phyloP scores from a whole-genome alignment of 1,140 invertebrate genomes.

The Mamestra configurata region DNA sequence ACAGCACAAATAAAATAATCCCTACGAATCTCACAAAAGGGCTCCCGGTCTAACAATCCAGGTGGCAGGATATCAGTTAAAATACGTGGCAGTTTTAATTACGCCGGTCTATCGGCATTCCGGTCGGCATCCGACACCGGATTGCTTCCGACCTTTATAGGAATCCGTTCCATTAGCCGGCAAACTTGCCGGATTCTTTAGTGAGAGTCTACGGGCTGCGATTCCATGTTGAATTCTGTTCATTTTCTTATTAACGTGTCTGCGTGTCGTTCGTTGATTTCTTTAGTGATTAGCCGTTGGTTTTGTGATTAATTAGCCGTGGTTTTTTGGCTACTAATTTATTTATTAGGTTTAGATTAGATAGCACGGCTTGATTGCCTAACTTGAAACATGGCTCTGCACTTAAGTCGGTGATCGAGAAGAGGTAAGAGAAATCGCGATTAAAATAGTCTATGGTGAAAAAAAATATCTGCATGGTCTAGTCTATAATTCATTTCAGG shows the following conservation, averaged over 20 bases:
- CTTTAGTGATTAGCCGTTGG: conserved; percentile 33
- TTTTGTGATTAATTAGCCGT: neutral
- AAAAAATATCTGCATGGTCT: too few relatives aligned
- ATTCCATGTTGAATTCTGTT: conserved; percentile 46
- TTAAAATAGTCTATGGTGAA: too few relatives aligned
- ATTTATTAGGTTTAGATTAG: too few relatives aligned
- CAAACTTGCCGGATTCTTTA: conserved; percentile 58
- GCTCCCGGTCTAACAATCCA: conserved; percentile 50
- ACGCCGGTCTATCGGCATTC: conserved; percentile 58
- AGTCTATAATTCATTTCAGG: too few relatives aligned
- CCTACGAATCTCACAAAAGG: neutral
- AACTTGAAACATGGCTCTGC: too few relatives aligned
- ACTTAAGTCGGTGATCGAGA: too few relatives aligned
- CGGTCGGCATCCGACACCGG: conserved; percentile 54
- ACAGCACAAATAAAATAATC: neutral
- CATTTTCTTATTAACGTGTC: conserved; percentile 55
- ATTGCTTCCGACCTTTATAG: conserved; percentile 55
- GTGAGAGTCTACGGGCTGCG: conserved; percentile 29
- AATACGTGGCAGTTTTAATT: conserved; percentile 64
- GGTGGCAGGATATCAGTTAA: conserved; percentile 60
- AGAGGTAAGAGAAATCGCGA: too few relatives aligned
- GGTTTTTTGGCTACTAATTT: neutral
- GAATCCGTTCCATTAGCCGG: conserved; percentile 61
- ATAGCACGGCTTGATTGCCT: too few relatives aligned
- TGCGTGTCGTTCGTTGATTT: conserved; percentile 44